These are phyloP conservation scores for Silurus lanzhouensis DNA, from an alignment of 2,797 vertebrate species.

Conservation along the genomic window DNA sequence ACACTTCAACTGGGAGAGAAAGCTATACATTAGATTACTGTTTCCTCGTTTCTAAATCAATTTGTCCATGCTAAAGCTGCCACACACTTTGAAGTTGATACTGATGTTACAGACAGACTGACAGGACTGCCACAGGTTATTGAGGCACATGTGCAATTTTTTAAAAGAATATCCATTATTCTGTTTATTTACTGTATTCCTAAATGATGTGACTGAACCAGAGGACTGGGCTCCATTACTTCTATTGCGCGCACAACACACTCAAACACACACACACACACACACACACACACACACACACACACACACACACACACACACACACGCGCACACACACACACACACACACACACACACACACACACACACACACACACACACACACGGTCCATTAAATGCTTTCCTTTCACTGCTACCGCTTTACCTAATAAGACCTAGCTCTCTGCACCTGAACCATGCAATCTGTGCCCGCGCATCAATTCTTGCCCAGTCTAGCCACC, in stretches of 20 bases:
- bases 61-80: neutral
- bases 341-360: neutral
- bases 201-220: neutral
- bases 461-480: neutral
- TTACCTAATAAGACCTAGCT: slow-evolving; percentile 20
- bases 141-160: slow-evolving; percentile 3
- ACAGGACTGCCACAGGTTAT: slow-evolving; percentile 7
- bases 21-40: neutral
- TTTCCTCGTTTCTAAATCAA: neutral
- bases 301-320: neutral
- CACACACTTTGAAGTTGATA: neutral
- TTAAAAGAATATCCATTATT: neutral
- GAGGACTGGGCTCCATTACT: neutral
- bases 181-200: neutral
- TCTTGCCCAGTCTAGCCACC: neutral
- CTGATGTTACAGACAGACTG: neutral
- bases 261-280: neutral
- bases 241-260: neutral
- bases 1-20: neutral
- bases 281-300: neutral
- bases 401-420: neutral
- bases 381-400: neutral
- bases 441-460: slow-evolving; percentile 23
- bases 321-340: neutral
- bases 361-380: neutral